Conservation (phyloP, 2,888 invertebrate genomes). For the Trilocha varians region DNA sequence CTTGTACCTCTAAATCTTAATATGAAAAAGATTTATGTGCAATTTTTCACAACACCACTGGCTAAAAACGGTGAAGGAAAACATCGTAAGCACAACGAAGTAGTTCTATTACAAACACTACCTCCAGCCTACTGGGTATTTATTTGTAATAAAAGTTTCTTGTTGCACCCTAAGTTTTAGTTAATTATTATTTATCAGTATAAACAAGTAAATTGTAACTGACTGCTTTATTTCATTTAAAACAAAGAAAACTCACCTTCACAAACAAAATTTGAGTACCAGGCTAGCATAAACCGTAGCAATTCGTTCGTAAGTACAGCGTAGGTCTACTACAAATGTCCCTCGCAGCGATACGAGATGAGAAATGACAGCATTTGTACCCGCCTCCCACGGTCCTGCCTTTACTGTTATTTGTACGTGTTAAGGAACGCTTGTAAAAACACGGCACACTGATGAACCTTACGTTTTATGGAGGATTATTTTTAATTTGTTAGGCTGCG, state of each 20-base stretch:
- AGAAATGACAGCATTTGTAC: conserved; percentile 3
- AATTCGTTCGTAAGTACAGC: not conserved
- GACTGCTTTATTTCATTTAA: not conserved
- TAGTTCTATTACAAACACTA: too few relatives aligned
- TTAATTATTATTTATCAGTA: too few relatives aligned
- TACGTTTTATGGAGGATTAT: not conserved
- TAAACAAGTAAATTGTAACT: too few relatives aligned
- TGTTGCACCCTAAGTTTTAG: too few relatives aligned
- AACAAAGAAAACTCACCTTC: not conserved
- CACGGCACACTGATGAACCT: not conserved
- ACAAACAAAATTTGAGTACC: not conserved
- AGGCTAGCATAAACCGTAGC: not conserved
- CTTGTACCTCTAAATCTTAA: too few relatives aligned
- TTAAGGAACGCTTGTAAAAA: conserved; percentile 2
- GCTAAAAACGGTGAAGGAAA: too few relatives aligned
- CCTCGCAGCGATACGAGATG: not conserved
- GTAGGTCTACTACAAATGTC: not conserved
- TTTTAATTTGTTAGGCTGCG: not conserved
- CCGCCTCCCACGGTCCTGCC: conserved; percentile 1
- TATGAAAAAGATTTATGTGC: too few relatives aligned
- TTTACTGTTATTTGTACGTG: conserved; percentile 2
- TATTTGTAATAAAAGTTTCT: too few relatives aligned
- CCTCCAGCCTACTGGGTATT: too few relatives aligned
- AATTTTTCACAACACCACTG: too few relatives aligned
- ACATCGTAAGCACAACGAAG: too few relatives aligned